Evolutionary conservation across 2,113 vertebrate species (phyloP).

Genomic region (Scatophagus argus): DNA sequence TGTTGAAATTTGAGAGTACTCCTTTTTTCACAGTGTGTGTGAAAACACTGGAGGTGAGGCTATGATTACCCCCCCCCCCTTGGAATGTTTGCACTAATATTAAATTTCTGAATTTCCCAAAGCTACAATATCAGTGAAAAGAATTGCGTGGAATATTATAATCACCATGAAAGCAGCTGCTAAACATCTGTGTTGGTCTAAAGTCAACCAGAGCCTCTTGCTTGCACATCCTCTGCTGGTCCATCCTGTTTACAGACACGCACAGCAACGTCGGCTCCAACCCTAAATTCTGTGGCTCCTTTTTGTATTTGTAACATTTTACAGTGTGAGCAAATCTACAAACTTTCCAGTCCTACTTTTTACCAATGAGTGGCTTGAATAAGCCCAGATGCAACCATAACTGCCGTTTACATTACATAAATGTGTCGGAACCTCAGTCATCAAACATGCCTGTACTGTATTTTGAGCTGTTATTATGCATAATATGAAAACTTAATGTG

Average conservation of each 20-base stretch:
- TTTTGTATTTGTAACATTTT: not conserved
- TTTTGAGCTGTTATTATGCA: not conserved
- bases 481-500: not conserved
- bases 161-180: not conserved
- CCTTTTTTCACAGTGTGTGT: not conserved
- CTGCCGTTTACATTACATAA: too few relatives aligned
- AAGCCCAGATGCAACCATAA: too few relatives aligned
- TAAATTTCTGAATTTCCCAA: not conserved
- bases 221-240: not conserved
- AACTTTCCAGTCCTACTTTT: not conserved
- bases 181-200: not conserved
- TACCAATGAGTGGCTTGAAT: too few relatives aligned
- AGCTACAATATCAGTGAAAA: not conserved
- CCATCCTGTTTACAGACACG: constrained; percentile 4
- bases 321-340: not conserved
- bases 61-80: not conserved
- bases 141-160: not conserved
- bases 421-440: too few relatives aligned
- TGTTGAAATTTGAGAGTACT: constrained; percentile 15
- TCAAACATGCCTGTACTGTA: too few relatives aligned
- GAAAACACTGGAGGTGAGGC: constrained; percentile 27
- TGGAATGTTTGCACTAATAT: not conserved
- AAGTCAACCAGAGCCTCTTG: not conserved
- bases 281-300: not conserved
- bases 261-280: not conserved